phyloP scores from a whole-genome alignment of 2,797 vertebrate genomes.

The Amblyopsis hoosieri region DNA sequence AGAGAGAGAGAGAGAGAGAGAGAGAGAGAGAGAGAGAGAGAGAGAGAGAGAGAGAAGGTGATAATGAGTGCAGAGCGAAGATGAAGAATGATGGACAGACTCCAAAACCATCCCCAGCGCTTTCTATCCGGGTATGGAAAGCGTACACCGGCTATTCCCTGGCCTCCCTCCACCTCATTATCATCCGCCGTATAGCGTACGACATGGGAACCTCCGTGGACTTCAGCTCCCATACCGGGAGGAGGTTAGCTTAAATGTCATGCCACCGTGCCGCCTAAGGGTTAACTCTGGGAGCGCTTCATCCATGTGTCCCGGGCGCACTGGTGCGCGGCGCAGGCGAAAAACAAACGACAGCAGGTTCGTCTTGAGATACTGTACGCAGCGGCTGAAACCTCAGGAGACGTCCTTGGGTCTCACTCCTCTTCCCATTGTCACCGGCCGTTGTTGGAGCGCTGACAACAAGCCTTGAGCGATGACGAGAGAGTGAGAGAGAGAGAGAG shows the following conservation, averaged over 20 bases:
- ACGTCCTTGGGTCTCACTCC: constrained; percentile 49
- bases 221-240: constrained; percentile 34
- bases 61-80: constrained; percentile 46
- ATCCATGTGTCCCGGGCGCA: constrained; percentile 57
- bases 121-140: constrained; percentile 55
- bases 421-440: constrained; percentile 29
- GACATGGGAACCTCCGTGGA: constrained; percentile 8
- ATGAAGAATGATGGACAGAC: constrained; percentile 51
- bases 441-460: constrained; percentile 26
- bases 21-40: constrained; percentile 11
- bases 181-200: constrained; percentile 41
- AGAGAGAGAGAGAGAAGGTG: constrained; percentile 39
- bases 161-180: constrained; percentile 55
- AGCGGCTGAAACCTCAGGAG: constrained; percentile 47
- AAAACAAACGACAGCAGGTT: constrained; percentile 52
- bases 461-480: constrained; percentile 47
- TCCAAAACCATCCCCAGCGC: constrained; percentile 42
- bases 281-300: constrained; percentile 47
- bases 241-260: constrained; percentile 31
- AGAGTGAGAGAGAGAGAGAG: constrained; percentile 28
- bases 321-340: constrained; percentile 42
- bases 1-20: constrained; percentile 12
- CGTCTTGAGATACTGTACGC: constrained; percentile 39
- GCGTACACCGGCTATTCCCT: constrained; percentile 62
- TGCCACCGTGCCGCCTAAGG: constrained; percentile 19